Base-by-base conservation (phyloP, 2,797 vertebrate species). In the Urocyon cinereoargenteus region DNA sequence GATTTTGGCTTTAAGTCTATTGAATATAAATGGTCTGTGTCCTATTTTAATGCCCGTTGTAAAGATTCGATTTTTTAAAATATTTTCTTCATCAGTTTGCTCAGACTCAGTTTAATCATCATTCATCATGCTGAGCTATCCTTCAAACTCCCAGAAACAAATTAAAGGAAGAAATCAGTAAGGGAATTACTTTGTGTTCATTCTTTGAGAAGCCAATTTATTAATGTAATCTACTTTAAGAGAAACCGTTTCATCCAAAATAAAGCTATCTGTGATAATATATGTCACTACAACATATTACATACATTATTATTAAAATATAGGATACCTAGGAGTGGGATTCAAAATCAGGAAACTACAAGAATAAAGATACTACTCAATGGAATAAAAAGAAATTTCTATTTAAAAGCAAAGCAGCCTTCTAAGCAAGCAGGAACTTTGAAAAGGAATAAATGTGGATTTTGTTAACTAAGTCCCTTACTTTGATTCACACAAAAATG, bases 141-240 rank as follows among this genome's bases (percentile, higher is more conserved):
- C 45, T 96, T 96, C 81, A 83, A 59, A 59, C 6, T 19, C 26
- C 51, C 34, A 40, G 62, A 75, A 85, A 59, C 5, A 90, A 89
- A 97, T 18, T 40, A 79, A 40, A 92, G 14, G 45, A 61, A 96
- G 86, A 93, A 24, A 93, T 91, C 24, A 93, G 12, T 51, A 45
- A 94, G 12, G 24, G 15, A 96, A 97, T 88, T 64, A 82, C 26
- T 91, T 97, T 28, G 12, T 62, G 57, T 90, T 94, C 51, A 64
- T 45, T 95, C 26, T 45, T 85, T 66, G 24, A 95, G 61, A 93
- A 72, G 5, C 1, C 51, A 87, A 34, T 94, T 91, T 91, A 78
- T 91, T 91, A 97, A 73, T 83, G 14, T 57, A 72, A 96, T 96
- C 18, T 28, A 59, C 94, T 92, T 89, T 83, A 95, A 78, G n/a